Evolutionary conservation across 2,113 vertebrate genomes (phyloP), one percentile per base, ranked within the genome.

Genomic region (Smithornis capensis): DNA sequence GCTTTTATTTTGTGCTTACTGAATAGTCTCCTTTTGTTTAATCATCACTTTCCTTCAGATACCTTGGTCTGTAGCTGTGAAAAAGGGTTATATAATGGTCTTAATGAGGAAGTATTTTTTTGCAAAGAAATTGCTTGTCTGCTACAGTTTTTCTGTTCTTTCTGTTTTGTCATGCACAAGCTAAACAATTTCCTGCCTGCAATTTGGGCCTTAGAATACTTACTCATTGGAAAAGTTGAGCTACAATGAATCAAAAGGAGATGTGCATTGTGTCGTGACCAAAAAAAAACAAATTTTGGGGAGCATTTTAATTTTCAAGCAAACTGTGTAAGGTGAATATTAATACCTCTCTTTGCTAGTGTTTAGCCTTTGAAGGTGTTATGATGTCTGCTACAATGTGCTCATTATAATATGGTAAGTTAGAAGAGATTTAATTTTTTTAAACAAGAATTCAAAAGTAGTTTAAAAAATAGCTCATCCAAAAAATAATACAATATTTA

Each of bases 21-120:
- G 3, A 89, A 92, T 87, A 52, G 19, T 56, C 27, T 60, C 4
- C 12, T 92, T 90, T 47, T 94, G 93, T 83, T 57, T 86, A 92
- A 90, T 95, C 93, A 93, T 95, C 79, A 53, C 56, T 96, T 95
- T 92, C 10, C 71, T 90, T 81, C 50, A 67, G 65, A 52, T 75
- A 86, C 85, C 63, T 88, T 93, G 50, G 64, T 63, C n/a, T 90
- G 17, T 83, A 90, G 33, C 31, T 87, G n/a, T 78, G 28, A 50
- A 81, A 87, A 94, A 84, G n/a, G 9, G 15, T 69, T 87, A 23
- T 68, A 49, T 40, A 38, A 52, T 90, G 64, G 52, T 83, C 92
- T 81, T 94, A 83, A 94, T 90, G 44, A 47, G 92, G 92, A 96
- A 96, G 93, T 96, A 53, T 56, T 68, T 96, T 94, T 95, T 92